Evolutionary conservation across 2,113 vertebrate species (phyloP).

Genomic region (Crocuta crocuta): DNA sequence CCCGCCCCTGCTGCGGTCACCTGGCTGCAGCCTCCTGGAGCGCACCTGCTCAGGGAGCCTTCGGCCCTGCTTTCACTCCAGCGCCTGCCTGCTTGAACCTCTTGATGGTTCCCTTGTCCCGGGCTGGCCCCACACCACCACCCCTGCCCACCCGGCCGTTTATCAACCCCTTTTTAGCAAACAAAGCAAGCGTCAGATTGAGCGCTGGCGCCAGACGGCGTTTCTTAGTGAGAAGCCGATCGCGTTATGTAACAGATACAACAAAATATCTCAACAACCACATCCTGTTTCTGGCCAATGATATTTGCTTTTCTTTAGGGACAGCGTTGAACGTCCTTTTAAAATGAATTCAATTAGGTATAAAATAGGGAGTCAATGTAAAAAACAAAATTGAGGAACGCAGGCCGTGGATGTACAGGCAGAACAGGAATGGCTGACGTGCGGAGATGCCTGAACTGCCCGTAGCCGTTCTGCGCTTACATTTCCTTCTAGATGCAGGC

Average conservation of each 20-base stretch:
- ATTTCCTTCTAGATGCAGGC: neutral
- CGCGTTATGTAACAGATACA: neutral
- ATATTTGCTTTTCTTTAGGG: neutral
- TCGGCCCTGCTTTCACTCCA: rapidly evolving
- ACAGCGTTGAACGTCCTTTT: neutral
- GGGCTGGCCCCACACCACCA: neutral
- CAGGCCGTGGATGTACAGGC: rapidly evolving
- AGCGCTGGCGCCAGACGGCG: neutral
- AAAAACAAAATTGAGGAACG: neutral
- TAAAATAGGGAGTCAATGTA: neutral
- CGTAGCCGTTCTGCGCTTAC: rapidly evolving
- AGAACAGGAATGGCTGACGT: neutral
- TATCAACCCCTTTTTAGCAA: neutral
- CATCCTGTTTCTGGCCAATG: neutral
- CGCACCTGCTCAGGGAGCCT: neutral
- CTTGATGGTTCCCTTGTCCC: neutral
- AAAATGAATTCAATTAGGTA: neutral
- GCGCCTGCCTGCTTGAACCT: rapidly evolving
- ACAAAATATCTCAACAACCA: neutral
- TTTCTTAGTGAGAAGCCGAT: neutral
- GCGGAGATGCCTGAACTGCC: neutral
- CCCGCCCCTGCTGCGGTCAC: rapidly evolving
- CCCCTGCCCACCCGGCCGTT: rapidly evolving
- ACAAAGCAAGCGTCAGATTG: neutral
- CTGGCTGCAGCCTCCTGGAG: neutral